Percentiles rank a stretch among this genome's conserved stretches.
These are phyloP conservation scores for Schrankia costaestrigalis DNA, from an alignment of 2,888 invertebrate genomes.

Conservation along the genomic window DNA sequence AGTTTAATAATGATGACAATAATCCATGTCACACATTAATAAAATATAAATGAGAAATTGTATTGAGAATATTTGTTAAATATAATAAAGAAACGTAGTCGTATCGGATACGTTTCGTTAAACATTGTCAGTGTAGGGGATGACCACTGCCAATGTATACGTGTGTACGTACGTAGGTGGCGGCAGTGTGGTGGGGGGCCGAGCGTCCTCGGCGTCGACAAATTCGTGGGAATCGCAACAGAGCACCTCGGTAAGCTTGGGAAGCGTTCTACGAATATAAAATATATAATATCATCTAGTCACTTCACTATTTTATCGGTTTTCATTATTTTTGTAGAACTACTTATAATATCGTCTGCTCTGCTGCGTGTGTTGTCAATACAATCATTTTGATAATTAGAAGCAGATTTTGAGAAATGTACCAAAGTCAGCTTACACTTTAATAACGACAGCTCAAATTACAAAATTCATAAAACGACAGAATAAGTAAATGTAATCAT, in stretches of 20 bases:
- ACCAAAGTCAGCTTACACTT: constrained; percentile 41
- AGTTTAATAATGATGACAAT: no score
- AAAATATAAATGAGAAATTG: no score
- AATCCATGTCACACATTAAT: no score
- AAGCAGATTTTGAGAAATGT: constrained; percentile 69
- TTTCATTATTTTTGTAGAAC: constrained; percentile 74
- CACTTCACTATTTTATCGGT: constrained; percentile 70
- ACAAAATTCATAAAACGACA: no score
- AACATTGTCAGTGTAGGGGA: constrained; percentile 36
- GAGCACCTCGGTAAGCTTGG: constrained; percentile 74
- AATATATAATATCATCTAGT: constrained; percentile 52
- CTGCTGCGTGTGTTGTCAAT: constrained; percentile 78
- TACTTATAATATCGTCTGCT: constrained; percentile 70
- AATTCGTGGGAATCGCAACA: constrained; percentile 70
- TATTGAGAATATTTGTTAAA: no score
- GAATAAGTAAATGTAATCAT: no score
- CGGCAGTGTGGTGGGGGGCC: constrained; percentile 69
- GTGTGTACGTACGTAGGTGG: constrained; percentile 78
- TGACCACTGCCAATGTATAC: constrained; percentile 55
- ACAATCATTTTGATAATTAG: constrained; percentile 70
- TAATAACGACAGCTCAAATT: not conserved
- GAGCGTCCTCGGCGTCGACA: constrained; percentile 59
- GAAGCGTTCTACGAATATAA: constrained; percentile 57
- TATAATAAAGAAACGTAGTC: constrained; percentile 11
- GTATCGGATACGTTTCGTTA: constrained; percentile 13